Base-by-base conservation (phyloP, 2,888 invertebrate genomes). In the Apodemia mormo region DNA sequence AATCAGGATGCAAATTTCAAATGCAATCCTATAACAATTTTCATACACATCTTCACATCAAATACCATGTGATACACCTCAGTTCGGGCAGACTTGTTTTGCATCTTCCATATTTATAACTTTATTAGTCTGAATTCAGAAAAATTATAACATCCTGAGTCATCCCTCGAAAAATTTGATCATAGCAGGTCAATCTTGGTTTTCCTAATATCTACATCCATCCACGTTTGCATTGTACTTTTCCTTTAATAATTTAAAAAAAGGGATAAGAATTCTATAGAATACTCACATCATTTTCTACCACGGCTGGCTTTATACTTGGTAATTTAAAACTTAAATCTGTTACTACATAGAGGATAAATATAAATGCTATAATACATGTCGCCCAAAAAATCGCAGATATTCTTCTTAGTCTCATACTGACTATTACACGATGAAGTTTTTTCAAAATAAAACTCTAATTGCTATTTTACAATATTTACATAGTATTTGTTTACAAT, bases 291-390 rank as follows among this genome's bases (percentile, higher is more conserved):
- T 95, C 94, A 72, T 94, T 79, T 73, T 95, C 94, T 74, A 94
- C 92, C 67, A 85, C 81, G 70, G 94, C 94, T 7, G 95, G 91
- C 70, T 88, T 92, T 72, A 94, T 94, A 71, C 92, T 94, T 45
- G 94, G 94, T 67, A 95, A 88, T 78, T 95, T 94, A 71, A 95
- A 90, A 70, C 94, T 94, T 68, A 95, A 86, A 82, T 96, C 95
- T 72, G 95, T 95, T 76, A 96, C 94, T 69, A 96, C 89, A 84
- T 96, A 96, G 73, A 95, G 87, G 78, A 95, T 94, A 78, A 95
- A 92, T 76, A 95, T 92, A 78, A 95, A 94, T 40, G 94, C 94
- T 73, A 95, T 84, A 68, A 95, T 89, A 76, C 95, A 90, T 66
- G 94, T 92, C 66, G 94, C 93, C 85, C 95, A 95, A 79, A 95